Percentiles rank a stretch among this genome's conserved stretches.
Evolutionary conservation across 2,113 vertebrate species (phyloP).

Genomic region (Sapayoa aenigma): DNA sequence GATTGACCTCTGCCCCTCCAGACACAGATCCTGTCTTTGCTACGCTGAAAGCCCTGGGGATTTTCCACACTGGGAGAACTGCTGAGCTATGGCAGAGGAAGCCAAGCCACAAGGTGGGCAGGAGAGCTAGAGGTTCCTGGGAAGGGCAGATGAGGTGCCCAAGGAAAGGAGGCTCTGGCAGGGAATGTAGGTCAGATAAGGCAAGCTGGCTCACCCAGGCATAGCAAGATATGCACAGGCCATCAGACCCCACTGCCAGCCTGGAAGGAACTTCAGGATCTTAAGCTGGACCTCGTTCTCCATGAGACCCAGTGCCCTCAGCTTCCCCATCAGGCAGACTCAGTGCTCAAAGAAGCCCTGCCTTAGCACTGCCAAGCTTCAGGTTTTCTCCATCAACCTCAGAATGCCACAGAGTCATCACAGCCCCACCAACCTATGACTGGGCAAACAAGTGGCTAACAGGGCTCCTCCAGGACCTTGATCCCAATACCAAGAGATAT

Average conservation of each 20-base stretch:
- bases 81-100: not conserved
- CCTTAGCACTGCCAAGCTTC: not conserved
- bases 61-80: slow-evolving; percentile 9
- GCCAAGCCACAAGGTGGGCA: not conserved
- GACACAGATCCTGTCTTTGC: not conserved
- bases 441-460: not conserved
- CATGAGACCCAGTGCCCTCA: not conserved
- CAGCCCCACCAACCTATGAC: not conserved
- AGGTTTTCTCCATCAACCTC: not conserved
- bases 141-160: not conserved
- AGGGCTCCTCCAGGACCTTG: not conserved
- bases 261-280: not conserved
- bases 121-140: not conserved
- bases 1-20: slow-evolving; percentile 16
- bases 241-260: not conserved
- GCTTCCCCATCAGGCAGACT: not conserved
- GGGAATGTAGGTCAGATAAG: not conserved
- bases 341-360: fast-evolving
- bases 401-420: not conserved
- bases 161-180: not conserved
- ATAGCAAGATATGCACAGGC: not conserved
- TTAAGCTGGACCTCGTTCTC: not conserved
- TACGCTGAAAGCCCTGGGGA: not conserved
- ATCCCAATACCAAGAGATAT: not conserved
- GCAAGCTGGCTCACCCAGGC: not conserved